Base-by-base conservation (phyloP, 2,888 invertebrate species). In the Thumatha senex region DNA sequence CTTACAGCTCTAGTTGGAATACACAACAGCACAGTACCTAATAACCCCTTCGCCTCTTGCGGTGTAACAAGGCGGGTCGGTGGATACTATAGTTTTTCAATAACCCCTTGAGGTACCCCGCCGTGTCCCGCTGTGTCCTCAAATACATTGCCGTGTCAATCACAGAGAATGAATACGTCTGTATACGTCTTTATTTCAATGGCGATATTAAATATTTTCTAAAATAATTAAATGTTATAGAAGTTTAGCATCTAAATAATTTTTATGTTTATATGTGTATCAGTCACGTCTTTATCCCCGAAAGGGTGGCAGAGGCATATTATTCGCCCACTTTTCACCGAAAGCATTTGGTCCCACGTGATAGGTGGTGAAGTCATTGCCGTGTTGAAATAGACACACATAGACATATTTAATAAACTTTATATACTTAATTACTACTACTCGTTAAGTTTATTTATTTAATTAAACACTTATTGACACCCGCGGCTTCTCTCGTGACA, bases 41-140 rank as follows among this genome's bases (percentile, higher is more conserved):
- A 63, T 58, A 62, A 64, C 63, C n/a, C 64, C 67, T 67, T 70
- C 73, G 54, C 80, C 79, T 78, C 78, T 80, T 68, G 83, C 68
- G 82, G 84, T 81, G 66, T 70, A 81, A 82, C 83, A 82, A 85
- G 86, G 84, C 83, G 82, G 82, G 75, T 72, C 73, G 73, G 68
- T 71, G 71, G 74, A 74, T 73, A 61, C 76, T 74, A 53, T 53
- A 80, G 78, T 83, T 83, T 82, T 83, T 80, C 79, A 82, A 80
- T 76, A 81, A 86, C 85, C 89, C 89, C 84, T 86, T 82, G 72
- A 78, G 79, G 72, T 75, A 56, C 63, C 90, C 89, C 81, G 88
- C 84, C 66, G 89, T 50, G 87, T 75, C 40, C 45, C 48, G 45
- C 40, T 41, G 52, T 11, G 45, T 77, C 68, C 77, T 81, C 86